phyloP scores from a whole-genome alignment of 2,888 invertebrate genomes.

The Tachina lurida region DNA sequence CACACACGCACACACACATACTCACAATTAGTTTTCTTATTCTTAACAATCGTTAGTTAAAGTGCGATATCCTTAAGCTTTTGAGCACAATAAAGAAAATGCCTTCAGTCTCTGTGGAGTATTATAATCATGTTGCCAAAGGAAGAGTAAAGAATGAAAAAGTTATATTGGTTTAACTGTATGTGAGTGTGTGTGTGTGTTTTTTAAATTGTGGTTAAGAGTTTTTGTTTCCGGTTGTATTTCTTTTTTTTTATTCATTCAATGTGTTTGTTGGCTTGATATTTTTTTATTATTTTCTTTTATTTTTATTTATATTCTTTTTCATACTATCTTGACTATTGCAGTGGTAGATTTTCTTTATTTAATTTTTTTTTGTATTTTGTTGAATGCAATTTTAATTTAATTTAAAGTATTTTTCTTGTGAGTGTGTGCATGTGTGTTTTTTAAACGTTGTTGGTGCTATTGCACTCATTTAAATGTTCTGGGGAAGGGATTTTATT shows the following conservation, averaged over 20 bases:
- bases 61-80: conserved; percentile 63
- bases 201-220: conserved; percentile 59
- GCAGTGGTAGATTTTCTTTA: conserved; percentile 57
- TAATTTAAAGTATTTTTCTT: conserved; percentile 63
- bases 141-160: conserved; percentile 17
- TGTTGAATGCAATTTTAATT: conserved; percentile 64
- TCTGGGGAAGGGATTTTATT: conserved; percentile 26
- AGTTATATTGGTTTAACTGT: conserved; percentile 26
- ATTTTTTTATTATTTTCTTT: conserved; percentile 26
- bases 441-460: conserved; percentile 21
- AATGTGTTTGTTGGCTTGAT: conserved; percentile 45
- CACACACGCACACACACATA: background rate
- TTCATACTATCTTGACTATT: conserved; percentile 61
- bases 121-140: conserved; percentile 47
- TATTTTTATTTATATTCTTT: conserved; percentile 62
- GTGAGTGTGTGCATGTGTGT: background rate
- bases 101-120: conserved; percentile 56
- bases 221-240: background rate
- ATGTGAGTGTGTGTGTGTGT: conserved; percentile 7
- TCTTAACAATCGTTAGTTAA: conserved; percentile 55
- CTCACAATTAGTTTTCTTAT: conserved; percentile 43
- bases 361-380: conserved; percentile 31
- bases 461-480: conserved; percentile 41
- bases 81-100: conserved; percentile 49
- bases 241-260: conserved; percentile 11